phyloP scores from a whole-genome alignment of 2,888 invertebrate genomes.

The Bellardia bayeri region DNA sequence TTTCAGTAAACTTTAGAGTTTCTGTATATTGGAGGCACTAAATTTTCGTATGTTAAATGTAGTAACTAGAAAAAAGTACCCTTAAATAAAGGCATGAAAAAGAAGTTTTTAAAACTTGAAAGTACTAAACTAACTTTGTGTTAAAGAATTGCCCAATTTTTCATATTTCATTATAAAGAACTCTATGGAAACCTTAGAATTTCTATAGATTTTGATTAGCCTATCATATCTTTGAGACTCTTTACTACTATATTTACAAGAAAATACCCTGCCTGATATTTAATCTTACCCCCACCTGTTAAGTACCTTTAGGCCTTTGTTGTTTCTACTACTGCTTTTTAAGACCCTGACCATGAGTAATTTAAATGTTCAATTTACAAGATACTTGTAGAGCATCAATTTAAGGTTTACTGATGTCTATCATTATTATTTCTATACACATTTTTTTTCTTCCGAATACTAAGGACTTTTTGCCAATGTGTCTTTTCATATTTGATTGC shows the following conservation, averaged over 20 bases:
- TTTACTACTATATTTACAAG: too few relatives aligned
- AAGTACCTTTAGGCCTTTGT: background rate
- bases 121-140: too few relatives aligned
- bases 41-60: background rate
- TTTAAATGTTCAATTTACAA: slow-evolving; percentile 66
- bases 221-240: too few relatives aligned
- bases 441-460: slow-evolving; percentile 7
- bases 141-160: too few relatives aligned
- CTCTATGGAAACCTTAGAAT: too few relatives aligned
- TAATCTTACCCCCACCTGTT: background rate
- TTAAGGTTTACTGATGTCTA: slow-evolving; percentile 41
- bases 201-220: too few relatives aligned
- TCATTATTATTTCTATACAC: slow-evolving; percentile 47
- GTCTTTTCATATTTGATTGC: background rate
- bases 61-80: background rate
- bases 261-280: too few relatives aligned
- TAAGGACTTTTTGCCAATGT: slow-evolving; percentile 21
- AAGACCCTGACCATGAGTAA: slow-evolving; percentile 50
- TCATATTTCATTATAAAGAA: too few relatives aligned
- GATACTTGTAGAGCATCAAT: slow-evolving; percentile 58
- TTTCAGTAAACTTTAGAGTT: background rate
- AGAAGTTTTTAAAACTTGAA: too few relatives aligned
- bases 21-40: background rate
- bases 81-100: background rate
- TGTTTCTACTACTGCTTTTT: background rate